Conservation (phyloP, 2,888 invertebrate genomes). For the Cataglyphis rosenhaueri region DNA sequence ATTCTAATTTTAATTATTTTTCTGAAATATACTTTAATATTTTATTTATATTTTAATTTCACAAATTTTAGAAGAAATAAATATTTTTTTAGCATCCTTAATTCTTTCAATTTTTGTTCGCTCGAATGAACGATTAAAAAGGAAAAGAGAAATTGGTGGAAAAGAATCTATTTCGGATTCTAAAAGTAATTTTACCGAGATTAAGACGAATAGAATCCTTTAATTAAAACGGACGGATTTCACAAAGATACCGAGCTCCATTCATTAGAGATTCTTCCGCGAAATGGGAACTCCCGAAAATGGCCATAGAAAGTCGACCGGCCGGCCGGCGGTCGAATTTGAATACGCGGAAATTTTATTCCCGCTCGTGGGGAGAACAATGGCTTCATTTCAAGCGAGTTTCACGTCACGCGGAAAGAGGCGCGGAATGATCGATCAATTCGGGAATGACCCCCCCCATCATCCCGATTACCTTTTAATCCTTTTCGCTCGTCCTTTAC, state of each 20-base stretch:
- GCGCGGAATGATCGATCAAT: constrained; percentile 41
- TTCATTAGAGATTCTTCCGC: constrained; percentile 35
- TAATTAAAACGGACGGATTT: constrained; percentile 47
- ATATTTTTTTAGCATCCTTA: not conserved
- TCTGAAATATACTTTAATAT: not conserved
- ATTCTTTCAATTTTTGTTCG: not conserved
- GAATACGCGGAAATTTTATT: constrained; percentile 20
- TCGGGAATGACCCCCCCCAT: constrained; percentile 35
- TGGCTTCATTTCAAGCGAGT: constrained; percentile 36
- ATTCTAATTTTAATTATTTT: not conserved
- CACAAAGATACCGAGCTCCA: constrained; percentile 4
- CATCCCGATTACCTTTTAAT: constrained; percentile 35
- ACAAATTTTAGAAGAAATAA: not conserved
- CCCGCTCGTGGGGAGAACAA: constrained; percentile 22
- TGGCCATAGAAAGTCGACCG: constrained; percentile 9
- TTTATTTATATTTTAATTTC: not conserved
- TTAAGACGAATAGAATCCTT: constrained; percentile 35
- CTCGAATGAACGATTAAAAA: not conserved
- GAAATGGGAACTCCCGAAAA: constrained; percentile 15
- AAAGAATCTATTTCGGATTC: constrained; percentile 21
- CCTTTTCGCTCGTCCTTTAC: constrained; percentile 12
- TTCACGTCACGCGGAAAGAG: constrained; percentile 19
- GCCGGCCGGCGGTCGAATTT: constrained; percentile 25
- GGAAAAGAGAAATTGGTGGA: not conserved
- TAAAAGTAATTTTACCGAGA: constrained; percentile 42